Percentiles rank a stretch among this genome's conserved stretches.
These are phyloP conservation scores for Melieria picta DNA, from an alignment of 2,888 invertebrate species.

Conservation along the genomic window DNA sequence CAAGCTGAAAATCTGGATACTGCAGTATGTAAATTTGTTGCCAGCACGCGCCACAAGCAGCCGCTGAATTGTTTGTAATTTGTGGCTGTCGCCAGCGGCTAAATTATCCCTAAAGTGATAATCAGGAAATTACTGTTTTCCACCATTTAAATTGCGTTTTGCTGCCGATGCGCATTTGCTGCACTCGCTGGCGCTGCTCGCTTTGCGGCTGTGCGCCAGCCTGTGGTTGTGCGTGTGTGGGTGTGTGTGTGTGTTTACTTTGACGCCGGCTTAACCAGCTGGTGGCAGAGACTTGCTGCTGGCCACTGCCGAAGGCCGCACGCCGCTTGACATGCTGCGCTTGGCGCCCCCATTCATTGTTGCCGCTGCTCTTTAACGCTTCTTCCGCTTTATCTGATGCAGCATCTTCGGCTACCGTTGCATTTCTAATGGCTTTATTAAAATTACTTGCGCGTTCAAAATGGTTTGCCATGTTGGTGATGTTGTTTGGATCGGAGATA, in stretches of 20 bases:
- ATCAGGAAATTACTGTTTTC: slow-evolving; percentile 56
- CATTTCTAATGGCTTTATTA: slow-evolving; percentile 21
- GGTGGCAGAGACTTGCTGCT: slow-evolving; percentile 2
- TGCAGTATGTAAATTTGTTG: slow-evolving; percentile 23
- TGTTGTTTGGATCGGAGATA: too few species aligned
- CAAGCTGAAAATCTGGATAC: background rate
- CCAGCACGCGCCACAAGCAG: slow-evolving; percentile 39
- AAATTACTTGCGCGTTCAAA: slow-evolving; percentile 12
- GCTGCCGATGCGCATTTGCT: slow-evolving; percentile 12
- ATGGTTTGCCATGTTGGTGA: too few species aligned
- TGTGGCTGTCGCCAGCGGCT: slow-evolving; percentile 34
- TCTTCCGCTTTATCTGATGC: slow-evolving; percentile 6
- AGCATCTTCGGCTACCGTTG: background rate
- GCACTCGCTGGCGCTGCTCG: background rate
- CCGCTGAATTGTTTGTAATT: slow-evolving; percentile 35
- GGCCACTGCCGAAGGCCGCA: background rate
- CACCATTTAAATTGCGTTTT: slow-evolving; percentile 6
- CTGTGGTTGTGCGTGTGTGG: background rate
- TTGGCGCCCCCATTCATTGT: background rate
- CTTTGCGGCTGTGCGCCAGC: slow-evolving; percentile 16
- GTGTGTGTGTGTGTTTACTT: slow-evolving; percentile 8
- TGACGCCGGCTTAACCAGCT: slow-evolving; percentile 21
- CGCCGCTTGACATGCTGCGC: background rate
- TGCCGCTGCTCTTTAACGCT: background rate
- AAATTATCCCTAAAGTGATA: slow-evolving; percentile 61